Conservation (phyloP, 1,140 invertebrate genomes). For the Tetragnatha versicolor region DNA sequence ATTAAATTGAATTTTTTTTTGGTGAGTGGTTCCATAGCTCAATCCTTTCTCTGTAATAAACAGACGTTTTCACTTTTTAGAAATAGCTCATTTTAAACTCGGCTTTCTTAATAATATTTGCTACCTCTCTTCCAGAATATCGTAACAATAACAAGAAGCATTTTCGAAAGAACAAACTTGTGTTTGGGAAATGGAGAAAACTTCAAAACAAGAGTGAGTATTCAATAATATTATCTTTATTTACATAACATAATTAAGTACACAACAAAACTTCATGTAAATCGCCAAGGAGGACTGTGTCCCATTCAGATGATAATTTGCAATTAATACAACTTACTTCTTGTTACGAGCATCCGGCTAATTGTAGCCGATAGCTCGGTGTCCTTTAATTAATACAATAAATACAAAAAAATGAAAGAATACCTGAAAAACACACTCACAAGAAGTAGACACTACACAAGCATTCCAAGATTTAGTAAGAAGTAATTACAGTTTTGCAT, state of each 20-base stretch:
- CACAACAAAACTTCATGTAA: neutral
- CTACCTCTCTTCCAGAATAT: conserved; percentile 34
- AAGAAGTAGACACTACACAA: neutral
- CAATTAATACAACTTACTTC: neutral
- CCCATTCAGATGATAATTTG: neutral
- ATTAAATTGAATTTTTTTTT: neutral
- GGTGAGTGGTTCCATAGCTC: neutral
- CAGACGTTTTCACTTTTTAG: neutral
- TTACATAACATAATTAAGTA: neutral
- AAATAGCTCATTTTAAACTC: neutral
- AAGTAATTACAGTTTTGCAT: neutral
- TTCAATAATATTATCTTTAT: neutral
- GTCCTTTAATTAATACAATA: neutral
- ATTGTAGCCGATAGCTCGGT: neutral
- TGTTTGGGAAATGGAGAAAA: conserved; percentile 50
- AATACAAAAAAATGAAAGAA: neutral
- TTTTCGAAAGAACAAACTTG: conserved; percentile 37
- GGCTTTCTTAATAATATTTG: neutral
- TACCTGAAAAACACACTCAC: neutral
- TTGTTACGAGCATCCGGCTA: neutral
- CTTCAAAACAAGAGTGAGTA: conserved; percentile 37
- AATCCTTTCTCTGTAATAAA: neutral
- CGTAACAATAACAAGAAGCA: conserved; percentile 34
- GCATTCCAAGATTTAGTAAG: too few species aligned
- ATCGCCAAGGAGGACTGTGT: neutral